Evolutionary conservation across 2,113 vertebrate genomes (phyloP), one percentile per base, ranked within the genome.

Genomic region (Gila orcuttii): DNA sequence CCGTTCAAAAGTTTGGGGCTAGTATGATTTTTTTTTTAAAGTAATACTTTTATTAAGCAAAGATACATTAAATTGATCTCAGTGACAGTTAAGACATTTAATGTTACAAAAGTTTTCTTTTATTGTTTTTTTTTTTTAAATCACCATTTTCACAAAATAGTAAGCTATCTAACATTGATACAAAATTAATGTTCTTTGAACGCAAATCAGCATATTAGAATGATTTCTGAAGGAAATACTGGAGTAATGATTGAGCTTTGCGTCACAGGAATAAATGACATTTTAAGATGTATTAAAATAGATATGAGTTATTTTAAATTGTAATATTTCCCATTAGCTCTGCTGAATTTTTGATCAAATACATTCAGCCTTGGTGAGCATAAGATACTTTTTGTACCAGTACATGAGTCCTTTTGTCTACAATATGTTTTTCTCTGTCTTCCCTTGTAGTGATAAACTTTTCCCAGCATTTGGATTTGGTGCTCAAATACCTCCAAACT

Each of bases 391-490:
- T n/a, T 10, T 69, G 12, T 28, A 60, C 21, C 57, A 60, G 8
- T 23, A 21, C 4, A 23, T 23, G 10, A 12, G 33, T 71, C 3
- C 1, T 71, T 71, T 23, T 57, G 7, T 25, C 52, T 19, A 19
- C 4, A 25, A 64, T 33, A 13, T 64, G 6, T 13, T 45, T 15
- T 47, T 66, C 8, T 25, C 7, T 74, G 60, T 76, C n/a, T 28
- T 59, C 39, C 83, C 64, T 1, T 89, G 87, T 92, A 98, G 97
- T 86, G 96, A 98, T 92, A 98, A 97, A 91, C 91, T 97, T 11
- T 99, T 99, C 87, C 97, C 97, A 88, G 97, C 96, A 0, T 99
- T 99, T 90, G 97, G 96, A 11, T 99, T 99, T 93, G 97, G 97
- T 88, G 97, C 97, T 86, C 96, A 97, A 86, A 91, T 99, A 60